Evolutionary conservation across 2,113 vertebrate genomes (phyloP), one percentile per base, ranked within the genome.

Genomic region (Rhinolophus ferrumequinum): DNA sequence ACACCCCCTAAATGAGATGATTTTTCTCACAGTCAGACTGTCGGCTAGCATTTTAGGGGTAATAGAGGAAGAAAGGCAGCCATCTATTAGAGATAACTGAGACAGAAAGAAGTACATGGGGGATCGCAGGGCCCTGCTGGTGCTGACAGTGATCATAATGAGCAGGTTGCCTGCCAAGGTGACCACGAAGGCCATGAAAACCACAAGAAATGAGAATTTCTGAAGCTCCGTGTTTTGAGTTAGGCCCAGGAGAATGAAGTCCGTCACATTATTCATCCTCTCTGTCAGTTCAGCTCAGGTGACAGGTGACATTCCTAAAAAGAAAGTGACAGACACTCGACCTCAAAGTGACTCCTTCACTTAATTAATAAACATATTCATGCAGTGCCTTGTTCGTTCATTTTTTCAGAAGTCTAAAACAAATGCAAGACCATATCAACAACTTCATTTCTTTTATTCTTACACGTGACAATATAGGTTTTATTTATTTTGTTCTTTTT

Each of bases 91-190:
- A 12, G 96, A 97, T 52, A 98, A 94, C 33, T 95, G 97, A 72
- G 82, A 92, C 41, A 98, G 64, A 41, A 98, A 98, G 76, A 98
- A 98, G 64, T 97, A 98, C 95, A 98, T 98, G 1, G 97, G 97
- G 1, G 94, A 94, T 4, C 41, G 75, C 1, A 98, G 93, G 22
- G 47, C 5, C 21, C 8, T 69, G 35, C 93, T 93, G 14, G 50
- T 64, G 2, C 41, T 8, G 22, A 97, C 69, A 21, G 94, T 97
- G 26, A 97, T 28, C 18, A 98, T 80, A 22, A 98, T 96, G 72
- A 97, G 86, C 30, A 92, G 35, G n/a, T 98, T 98, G 2, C 97
- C 98, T 22, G 54, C 85, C 84, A 97, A 28, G 1, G 85, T 97
- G 18, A 97, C 52, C 38, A 97, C 26, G 52, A 97, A 98, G 64